phyloP scores from a whole-genome alignment of 1,140 invertebrate genomes.

The Sipha flava region DNA sequence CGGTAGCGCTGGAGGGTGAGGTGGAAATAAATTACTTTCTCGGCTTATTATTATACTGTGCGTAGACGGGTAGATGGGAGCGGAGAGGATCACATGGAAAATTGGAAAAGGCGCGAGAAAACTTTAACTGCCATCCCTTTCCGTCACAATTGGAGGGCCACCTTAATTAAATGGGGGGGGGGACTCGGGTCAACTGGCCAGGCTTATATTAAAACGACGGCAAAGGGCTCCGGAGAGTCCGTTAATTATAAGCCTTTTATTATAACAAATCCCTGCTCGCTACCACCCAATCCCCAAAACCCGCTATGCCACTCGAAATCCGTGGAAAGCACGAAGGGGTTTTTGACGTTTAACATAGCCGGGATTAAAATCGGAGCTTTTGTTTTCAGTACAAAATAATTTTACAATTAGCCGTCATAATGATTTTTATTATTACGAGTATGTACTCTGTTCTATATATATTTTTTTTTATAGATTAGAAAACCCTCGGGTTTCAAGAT shows the following conservation, averaged over 20 bases:
- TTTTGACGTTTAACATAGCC: constrained; percentile 23
- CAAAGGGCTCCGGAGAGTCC: constrained; percentile 23
- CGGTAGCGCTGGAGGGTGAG: background rate
- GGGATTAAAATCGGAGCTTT: constrained; percentile 24
- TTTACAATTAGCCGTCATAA: constrained; percentile 27
- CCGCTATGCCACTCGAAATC: background rate
- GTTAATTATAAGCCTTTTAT: constrained; percentile 32
- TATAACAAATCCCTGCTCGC: constrained; percentile 10
- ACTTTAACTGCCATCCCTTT: constrained; percentile 21
- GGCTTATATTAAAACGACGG: constrained; percentile 29
- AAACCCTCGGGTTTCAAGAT: background rate
- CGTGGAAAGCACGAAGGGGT: background rate
- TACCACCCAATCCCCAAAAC: background rate
- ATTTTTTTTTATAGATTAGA: background rate
- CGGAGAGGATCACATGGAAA: constrained; percentile 22
- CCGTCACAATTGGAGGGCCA: background rate
- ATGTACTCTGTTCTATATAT: background rate
- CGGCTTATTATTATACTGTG: constrained; percentile 25
- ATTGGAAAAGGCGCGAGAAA: constrained; percentile 33
- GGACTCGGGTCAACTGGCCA: background rate
- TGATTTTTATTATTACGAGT: background rate
- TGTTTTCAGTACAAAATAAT: constrained; percentile 15
- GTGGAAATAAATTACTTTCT: constrained; percentile 28
- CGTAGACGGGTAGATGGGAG: background rate
- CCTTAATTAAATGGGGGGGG: constrained; percentile 25